Conservation (phyloP, 2,888 invertebrate genomes). For the Barypeithes pellucidus region DNA sequence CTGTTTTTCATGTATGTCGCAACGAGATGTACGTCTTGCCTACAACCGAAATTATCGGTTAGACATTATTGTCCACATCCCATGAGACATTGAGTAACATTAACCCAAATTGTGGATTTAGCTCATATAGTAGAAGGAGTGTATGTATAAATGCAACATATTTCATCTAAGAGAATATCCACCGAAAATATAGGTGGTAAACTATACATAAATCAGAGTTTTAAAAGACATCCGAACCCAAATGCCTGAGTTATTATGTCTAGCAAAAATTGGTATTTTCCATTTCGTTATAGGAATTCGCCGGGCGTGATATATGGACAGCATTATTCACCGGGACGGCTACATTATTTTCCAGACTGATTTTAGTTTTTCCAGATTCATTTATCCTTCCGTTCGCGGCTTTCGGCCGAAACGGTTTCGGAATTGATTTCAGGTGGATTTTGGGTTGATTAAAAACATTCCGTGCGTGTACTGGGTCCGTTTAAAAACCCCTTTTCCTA, state of each 20-base stretch:
- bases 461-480: slow-evolving; percentile 9
- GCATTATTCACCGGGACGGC: slow-evolving; percentile 51
- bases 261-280: slow-evolving; percentile 54
- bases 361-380: slow-evolving; percentile 52
- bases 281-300: slow-evolving; percentile 54
- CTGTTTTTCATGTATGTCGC: too few species aligned
- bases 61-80: too few species aligned
- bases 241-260: slow-evolving; percentile 52
- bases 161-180: slow-evolving; percentile 47
- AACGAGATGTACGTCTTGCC: too few species aligned
- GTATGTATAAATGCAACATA: slow-evolving; percentile 39
- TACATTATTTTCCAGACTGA: slow-evolving; percentile 52
- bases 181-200: slow-evolving; percentile 52
- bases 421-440: slow-evolving; percentile 50
- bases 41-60: too few species aligned
- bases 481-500: not conserved
- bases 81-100: too few species aligned
- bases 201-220: slow-evolving; percentile 53
- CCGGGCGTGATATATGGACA: slow-evolving; percentile 49
- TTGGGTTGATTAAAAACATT: slow-evolving; percentile 45
- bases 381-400: slow-evolving; percentile 51
- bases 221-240: slow-evolving; percentile 52
- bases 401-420: slow-evolving; percentile 39
- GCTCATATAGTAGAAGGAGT: not conserved
- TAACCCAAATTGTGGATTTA: not conserved